Conservation (phyloP, 2,888 invertebrate species). For the Ophion ellenae region DNA sequence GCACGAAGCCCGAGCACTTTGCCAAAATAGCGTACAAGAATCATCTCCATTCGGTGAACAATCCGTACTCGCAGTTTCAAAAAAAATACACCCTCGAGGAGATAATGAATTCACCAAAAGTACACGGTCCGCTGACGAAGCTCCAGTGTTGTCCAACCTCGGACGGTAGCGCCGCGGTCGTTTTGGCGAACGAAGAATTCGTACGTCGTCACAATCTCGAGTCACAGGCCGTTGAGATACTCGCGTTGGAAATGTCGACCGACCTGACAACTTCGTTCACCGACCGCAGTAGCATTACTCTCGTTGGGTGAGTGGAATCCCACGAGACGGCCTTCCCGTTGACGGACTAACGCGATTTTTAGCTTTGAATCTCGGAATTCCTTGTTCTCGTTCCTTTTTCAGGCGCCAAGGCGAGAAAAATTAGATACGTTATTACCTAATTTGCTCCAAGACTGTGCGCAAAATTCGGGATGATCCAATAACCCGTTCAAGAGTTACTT, state of each 20-base stretch:
- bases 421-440: too few relatives aligned
- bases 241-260: constrained; percentile 98
- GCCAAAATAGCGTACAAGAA: constrained; percentile 99
- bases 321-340: neutral
- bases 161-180: constrained; percentile 98
- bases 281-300: constrained; percentile 91
- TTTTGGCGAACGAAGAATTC: constrained; percentile 96
- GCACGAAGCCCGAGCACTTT: constrained; percentile 95
- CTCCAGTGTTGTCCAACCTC: constrained; percentile 99
- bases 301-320: constrained; percentile 84
- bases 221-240: constrained; percentile 95
- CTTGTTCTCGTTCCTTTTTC: too few relatives aligned
- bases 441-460: too few relatives aligned
- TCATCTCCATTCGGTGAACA: constrained; percentile 97
- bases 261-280: constrained; percentile 94
- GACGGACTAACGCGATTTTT: neutral
- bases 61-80: constrained; percentile 98
- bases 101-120: constrained; percentile 93
- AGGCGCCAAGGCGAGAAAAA: too few relatives aligned
- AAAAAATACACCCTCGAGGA: constrained; percentile 96
- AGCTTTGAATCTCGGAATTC: neutral
- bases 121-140: constrained; percentile 97
- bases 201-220: constrained; percentile 93
- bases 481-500: too few relatives aligned
- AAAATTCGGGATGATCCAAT: too few relatives aligned